Evolutionary conservation across 2,888 invertebrate species (phyloP).

Genomic region (Acrocera orbiculus): DNA sequence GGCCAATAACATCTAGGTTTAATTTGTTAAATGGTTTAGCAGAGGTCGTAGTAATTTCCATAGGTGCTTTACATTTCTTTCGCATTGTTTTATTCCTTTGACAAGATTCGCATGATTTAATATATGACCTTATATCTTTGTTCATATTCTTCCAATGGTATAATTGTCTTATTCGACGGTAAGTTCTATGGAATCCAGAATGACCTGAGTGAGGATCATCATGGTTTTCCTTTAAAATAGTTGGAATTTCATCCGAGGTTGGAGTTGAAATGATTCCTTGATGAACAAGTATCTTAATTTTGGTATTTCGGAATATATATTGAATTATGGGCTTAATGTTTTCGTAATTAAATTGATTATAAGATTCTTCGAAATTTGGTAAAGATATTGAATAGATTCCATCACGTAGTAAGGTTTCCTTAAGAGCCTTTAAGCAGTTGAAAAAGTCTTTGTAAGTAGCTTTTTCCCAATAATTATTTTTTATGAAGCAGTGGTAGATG

Average conservation of each 20-base stretch:
- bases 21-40: constrained; percentile 17
- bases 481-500: constrained; percentile 8
- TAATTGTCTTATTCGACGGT: not conserved
- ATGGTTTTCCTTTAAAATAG: constrained; percentile 10
- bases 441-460: constrained; percentile 4
- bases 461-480: constrained; percentile 5
- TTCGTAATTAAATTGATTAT: constrained; percentile 7
- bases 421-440: constrained; percentile 5
- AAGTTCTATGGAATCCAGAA: constrained; percentile 1
- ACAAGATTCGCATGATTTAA: constrained; percentile 18
- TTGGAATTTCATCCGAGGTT: not conserved
- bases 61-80: constrained; percentile 13
- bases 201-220: constrained; percentile 1
- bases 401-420: constrained; percentile 2
- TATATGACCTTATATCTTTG: constrained; percentile 2
- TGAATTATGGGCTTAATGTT: constrained; percentile 3
- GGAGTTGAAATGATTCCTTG: constrained; percentile 1
- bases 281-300: constrained; percentile 2
- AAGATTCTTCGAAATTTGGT: constrained; percentile 2
- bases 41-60: constrained; percentile 20
- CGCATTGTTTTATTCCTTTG: constrained; percentile 12
- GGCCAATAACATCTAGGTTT: constrained; percentile 18
- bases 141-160: not conserved
- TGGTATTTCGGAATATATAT: constrained; percentile 2
- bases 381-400: constrained; percentile 3